Base-by-base conservation (phyloP, 2,797 vertebrate species). In the Poecilia gillii region DNA sequence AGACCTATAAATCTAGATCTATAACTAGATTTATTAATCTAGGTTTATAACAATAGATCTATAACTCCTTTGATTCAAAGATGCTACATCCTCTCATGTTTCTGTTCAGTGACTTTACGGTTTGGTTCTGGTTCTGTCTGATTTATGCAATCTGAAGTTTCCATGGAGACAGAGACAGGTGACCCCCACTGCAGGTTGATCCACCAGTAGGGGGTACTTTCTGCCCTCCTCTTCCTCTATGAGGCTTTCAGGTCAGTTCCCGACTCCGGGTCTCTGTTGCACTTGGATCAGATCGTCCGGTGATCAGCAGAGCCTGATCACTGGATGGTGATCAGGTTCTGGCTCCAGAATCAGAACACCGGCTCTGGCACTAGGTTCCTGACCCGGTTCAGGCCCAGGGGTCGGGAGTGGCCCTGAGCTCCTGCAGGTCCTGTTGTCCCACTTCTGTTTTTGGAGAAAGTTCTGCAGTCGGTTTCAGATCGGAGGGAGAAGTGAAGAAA, bases 391-490 rank as follows among this genome's bases (percentile, higher is more conserved):
- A 66, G 20, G 11, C 23, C 4, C 8, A 25, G 0, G 18, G 20
- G 36, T 36, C 6, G 8, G 62, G 53, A 36, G 62, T 16, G 20
- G 33, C 2, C 6, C 43, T 46, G 39, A n/a, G 25, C 2, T 14
- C 13, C 28, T 45, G 55, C n/a, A 18, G 28, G 36, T 41, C 18
- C 39, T 13, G 28, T 16, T 33, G 51, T 76, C 59, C 46, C 36
- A 51, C 51, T 8, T 39, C 49, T 74, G 53, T 84, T 23, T 87
- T 78, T 39, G 51, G 55, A 78, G 62, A 81, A 81, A 81, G 70
- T 88, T 45, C 68, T 79, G 43, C 76, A 84, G 80, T 84, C 74
- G 20, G 87, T 81, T 85, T 90, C 51, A 25, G 41, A 72, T 64
- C 3, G 13, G 45, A 9, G 39, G 53, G 53, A 74, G 73, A 8